Conservation (phyloP, 2,888 invertebrate species). For the Dasypolia templi region DNA sequence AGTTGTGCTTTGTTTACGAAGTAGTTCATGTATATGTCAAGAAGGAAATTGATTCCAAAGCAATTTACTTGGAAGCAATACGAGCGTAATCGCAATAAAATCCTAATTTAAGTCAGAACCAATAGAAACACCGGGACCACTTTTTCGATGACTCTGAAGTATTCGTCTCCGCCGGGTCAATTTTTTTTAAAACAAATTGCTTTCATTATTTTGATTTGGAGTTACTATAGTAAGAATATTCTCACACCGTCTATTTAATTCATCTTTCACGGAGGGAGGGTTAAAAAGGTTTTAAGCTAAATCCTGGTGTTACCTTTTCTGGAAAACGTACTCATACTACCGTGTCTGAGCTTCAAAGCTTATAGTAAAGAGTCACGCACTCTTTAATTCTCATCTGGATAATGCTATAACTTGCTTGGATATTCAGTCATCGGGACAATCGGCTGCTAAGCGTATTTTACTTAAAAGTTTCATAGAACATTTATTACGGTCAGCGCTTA, state of each 20-base stretch:
- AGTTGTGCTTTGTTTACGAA: slow-evolving; percentile 37
- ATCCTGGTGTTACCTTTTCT: slow-evolving; percentile 38
- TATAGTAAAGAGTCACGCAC: too few species aligned
- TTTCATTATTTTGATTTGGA: slow-evolving; percentile 33
- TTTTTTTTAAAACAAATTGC: slow-evolving; percentile 34
- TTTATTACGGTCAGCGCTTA: too few species aligned
- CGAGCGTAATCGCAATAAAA: slow-evolving; percentile 43
- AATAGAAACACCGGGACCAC: slow-evolving; percentile 12
- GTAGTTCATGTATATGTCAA: slow-evolving; percentile 31
- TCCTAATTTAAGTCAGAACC: slow-evolving; percentile 28
- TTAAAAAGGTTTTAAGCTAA: slow-evolving; percentile 36
- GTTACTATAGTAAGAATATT: slow-evolving; percentile 26
- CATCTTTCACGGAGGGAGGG: slow-evolving; percentile 30
- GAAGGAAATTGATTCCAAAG: slow-evolving; percentile 36
- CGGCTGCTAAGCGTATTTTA: too few species aligned
- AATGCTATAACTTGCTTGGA: too few species aligned
- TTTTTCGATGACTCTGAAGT: slow-evolving; percentile 48
- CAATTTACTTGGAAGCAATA: slow-evolving; percentile 39
- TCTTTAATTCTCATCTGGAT: too few species aligned
- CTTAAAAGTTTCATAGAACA: too few species aligned
- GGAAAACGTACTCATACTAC: too few species aligned
- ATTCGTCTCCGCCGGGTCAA: background rate
- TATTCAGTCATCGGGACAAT: too few species aligned
- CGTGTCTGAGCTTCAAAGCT: too few species aligned
- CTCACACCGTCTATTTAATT: slow-evolving; percentile 22